phyloP scores from a whole-genome alignment of 2,797 vertebrate species.

The Pelodytes ibericus region DNA sequence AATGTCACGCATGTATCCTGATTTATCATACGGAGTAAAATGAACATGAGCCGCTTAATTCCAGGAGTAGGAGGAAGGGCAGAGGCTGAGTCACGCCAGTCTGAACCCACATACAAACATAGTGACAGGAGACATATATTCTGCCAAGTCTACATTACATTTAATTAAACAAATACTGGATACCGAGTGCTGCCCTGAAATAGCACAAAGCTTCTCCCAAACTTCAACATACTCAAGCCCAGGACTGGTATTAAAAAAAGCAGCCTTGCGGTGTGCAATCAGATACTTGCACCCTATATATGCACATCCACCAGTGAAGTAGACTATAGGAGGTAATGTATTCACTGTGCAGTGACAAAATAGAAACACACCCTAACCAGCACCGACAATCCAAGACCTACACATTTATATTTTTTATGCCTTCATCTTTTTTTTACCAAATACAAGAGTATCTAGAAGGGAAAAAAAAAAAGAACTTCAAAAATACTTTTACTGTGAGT shows the following conservation, averaged over 20 bases:
- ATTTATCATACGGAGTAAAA: not conserved
- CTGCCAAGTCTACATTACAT: conserved; percentile 36
- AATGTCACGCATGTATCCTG: not conserved
- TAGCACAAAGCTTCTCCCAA: conserved; percentile 24
- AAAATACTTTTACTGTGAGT: too few relatives aligned
- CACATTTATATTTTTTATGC: too few relatives aligned
- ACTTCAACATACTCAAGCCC: not conserved
- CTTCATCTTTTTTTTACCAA: too few relatives aligned
- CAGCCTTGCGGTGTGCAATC: not conserved
- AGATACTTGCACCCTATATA: not conserved
- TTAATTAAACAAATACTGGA: conserved; percentile 18
- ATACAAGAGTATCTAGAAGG: too few relatives aligned
- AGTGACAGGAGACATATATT: not conserved
- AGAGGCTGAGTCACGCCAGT: not conserved
- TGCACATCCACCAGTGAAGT: not conserved
- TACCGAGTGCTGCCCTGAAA: conserved; percentile 23
- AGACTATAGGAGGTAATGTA: not conserved
- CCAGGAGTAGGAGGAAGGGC: conserved; percentile 1
- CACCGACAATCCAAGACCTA: not conserved
- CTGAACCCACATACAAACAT: not conserved
- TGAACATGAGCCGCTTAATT: not conserved
- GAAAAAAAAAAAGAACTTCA: too few relatives aligned
- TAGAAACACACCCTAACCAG: not conserved
- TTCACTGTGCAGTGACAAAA: not conserved
- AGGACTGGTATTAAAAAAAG: not conserved